Evolutionary conservation across 2,113 vertebrate species (phyloP).

Genomic region (Protobothrops mucrosquamatus): DNA sequence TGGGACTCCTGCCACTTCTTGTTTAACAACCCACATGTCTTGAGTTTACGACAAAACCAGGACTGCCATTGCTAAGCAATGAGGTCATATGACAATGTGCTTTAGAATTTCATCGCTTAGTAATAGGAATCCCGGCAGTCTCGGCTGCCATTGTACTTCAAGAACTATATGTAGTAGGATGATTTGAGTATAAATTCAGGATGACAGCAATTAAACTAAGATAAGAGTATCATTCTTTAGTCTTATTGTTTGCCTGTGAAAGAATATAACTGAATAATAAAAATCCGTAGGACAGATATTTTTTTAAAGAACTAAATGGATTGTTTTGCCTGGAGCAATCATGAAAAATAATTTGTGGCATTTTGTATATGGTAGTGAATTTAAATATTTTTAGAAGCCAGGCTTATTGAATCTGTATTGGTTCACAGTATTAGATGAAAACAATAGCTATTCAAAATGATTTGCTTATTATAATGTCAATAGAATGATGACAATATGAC

Average conservation of each 20-base stretch:
- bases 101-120: background rate
- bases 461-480: background rate
- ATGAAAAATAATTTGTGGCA: slow-evolving; percentile 25
- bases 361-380: background rate
- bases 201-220: background rate
- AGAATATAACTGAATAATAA: slow-evolving; percentile 20
- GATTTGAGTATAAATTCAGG: too few relatives aligned
- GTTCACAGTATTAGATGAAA: background rate
- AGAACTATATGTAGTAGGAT: background rate
- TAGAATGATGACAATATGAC: background rate
- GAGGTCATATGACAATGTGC: background rate
- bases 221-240: background rate
- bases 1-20: background rate
- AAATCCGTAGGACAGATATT: slow-evolving; percentile 32
- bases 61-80: background rate
- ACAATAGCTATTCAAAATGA: background rate
- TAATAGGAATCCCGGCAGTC: background rate
- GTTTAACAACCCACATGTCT: background rate
- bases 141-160: background rate
- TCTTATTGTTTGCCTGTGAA: background rate
- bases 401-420: background rate
- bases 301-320: slow-evolving; percentile 36
- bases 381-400: background rate
- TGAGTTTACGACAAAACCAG: background rate
- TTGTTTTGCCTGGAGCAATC: slow-evolving; percentile 47